Evolutionary conservation across 2,888 invertebrate genomes (phyloP).

Genomic region (Serrognathus titanus): DNA sequence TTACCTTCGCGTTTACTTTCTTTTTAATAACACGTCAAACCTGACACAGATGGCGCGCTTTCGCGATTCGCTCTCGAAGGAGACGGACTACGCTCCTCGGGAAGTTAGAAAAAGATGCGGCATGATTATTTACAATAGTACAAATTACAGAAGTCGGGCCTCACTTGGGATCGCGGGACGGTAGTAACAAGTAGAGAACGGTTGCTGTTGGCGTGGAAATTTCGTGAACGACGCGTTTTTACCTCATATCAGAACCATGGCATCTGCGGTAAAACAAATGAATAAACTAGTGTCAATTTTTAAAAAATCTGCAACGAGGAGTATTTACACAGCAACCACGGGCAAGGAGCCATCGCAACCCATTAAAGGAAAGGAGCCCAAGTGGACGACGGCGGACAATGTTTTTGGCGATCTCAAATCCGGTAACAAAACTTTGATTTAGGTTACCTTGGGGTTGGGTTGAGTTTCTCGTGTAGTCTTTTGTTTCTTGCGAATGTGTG

Average conservation of each 20-base stretch:
- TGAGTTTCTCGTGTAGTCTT: neutral
- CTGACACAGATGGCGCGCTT: constrained; percentile 3
- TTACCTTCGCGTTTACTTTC: too few species aligned
- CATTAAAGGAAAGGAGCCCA: constrained; percentile 67
- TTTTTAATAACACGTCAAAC: too few species aligned
- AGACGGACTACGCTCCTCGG: neutral
- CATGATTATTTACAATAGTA: constrained; percentile 14
- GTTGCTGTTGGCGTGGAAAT: too few species aligned
- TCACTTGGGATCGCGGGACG: constrained; percentile 1
- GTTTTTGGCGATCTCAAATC: constrained; percentile 79
- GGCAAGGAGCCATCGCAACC: constrained; percentile 80
- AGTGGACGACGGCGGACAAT: constrained; percentile 69
- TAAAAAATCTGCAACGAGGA: constrained; percentile 47
- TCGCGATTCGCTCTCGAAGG: constrained; percentile 2
- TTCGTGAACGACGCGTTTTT: neutral
- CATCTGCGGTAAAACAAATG: constrained; percentile 35
- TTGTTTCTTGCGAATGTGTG: too few species aligned
- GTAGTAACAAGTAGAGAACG: too few species aligned
- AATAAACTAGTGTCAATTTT: constrained; percentile 36
- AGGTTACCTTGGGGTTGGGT: neutral
- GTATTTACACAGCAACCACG: constrained; percentile 65
- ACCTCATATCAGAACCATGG: constrained; percentile 29
- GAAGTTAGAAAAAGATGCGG: constrained; percentile 18
- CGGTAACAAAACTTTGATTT: constrained; percentile 54
- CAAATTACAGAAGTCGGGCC: constrained; percentile 6